These are phyloP conservation scores for Adelosebastes latens DNA, from an alignment of 2,797 vertebrate species.

Conservation along the genomic window DNA sequence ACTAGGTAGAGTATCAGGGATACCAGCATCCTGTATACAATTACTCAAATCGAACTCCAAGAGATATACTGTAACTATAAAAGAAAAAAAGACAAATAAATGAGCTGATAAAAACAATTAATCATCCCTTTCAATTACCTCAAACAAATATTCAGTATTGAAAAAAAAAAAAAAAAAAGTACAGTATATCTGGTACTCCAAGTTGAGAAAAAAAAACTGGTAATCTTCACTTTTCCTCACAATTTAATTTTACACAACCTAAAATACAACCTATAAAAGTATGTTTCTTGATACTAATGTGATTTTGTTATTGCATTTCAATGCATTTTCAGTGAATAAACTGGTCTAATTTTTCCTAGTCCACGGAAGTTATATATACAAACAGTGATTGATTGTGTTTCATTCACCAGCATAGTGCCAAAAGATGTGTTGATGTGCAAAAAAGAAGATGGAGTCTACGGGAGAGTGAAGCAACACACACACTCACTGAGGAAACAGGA, in stretches of 20 bases:
- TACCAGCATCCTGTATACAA: background rate
- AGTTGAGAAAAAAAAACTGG: background rate
- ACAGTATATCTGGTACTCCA: background rate
- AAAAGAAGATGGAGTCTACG: background rate
- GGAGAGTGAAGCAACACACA: background rate
- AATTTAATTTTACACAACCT: background rate
- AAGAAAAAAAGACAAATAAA: background rate
- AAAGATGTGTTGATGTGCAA: conserved; percentile 1
- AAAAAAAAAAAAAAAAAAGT: background rate
- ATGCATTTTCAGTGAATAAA: background rate
- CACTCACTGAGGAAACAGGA: background rate
- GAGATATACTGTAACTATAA: background rate
- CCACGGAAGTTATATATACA: background rate
- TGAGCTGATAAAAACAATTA: background rate
- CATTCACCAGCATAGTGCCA: background rate
- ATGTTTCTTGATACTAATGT: background rate
- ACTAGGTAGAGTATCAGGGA: background rate
- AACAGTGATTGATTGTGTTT: background rate
- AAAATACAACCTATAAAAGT: background rate
- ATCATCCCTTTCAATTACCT: background rate
- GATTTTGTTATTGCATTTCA: background rate
- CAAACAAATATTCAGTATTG: background rate
- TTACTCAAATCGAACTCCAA: background rate
- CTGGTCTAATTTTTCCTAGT: background rate
- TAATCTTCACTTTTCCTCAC: background rate